These are phyloP conservation scores for Meiosimyza platycephala DNA, from an alignment of 2,888 invertebrate genomes.

Conservation along the genomic window DNA sequence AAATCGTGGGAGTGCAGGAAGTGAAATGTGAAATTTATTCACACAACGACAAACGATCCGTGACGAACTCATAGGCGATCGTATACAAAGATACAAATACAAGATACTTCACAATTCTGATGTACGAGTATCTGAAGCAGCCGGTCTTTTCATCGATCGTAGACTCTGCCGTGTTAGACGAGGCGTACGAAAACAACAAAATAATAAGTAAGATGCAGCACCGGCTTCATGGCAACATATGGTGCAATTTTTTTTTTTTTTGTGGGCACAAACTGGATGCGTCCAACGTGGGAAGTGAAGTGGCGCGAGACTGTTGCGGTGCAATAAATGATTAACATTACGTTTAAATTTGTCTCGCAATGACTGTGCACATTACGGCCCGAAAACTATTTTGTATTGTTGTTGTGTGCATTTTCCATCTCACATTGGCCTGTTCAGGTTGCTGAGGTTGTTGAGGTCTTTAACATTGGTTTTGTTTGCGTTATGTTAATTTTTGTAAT, in stretches of 20 bases:
- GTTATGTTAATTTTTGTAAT: neutral
- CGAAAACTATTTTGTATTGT: too few species aligned
- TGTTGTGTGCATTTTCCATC: constrained; percentile 8
- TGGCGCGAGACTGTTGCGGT: constrained; percentile 9
- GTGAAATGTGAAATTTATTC: constrained; percentile 53
- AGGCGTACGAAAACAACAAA: constrained; percentile 18
- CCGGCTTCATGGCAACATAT: constrained; percentile 37
- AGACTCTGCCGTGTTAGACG: neutral
- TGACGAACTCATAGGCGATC: constrained; percentile 6
- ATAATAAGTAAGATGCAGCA: constrained; percentile 43
- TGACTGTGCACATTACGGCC: too few species aligned
- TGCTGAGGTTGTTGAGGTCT: neutral
- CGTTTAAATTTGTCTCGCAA: constrained; percentile 2
- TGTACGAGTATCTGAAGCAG: neutral
- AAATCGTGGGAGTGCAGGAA: constrained; percentile 42
- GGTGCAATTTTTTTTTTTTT: constrained; percentile 7
- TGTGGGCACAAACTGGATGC: neutral
- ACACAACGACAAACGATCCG: constrained; percentile 30
- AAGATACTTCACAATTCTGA: neutral
- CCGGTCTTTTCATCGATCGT: neutral
- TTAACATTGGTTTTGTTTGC: neutral
- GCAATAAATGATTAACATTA: constrained; percentile 10
- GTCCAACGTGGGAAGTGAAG: constrained; percentile 9
- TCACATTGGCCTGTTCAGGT: neutral
- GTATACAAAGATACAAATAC: neutral